Conservation (phyloP, 2,113 vertebrate genomes). For the Rattus rattus region DNA sequence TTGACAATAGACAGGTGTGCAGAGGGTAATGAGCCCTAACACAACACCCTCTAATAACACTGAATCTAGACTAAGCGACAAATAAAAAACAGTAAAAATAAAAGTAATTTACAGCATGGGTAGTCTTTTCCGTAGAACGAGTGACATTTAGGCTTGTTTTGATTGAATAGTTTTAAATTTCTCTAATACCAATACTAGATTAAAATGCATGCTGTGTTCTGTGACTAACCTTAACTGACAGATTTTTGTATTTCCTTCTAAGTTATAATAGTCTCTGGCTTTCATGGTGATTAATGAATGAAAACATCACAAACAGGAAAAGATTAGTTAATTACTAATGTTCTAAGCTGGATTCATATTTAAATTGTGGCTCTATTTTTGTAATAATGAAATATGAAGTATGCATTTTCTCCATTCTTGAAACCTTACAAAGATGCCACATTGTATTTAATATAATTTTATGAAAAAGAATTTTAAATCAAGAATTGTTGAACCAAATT, state of each 20-base stretch:
- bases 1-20: not conserved
- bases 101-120: not conserved
- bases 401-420: not conserved
- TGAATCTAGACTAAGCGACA: not conserved
- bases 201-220: slow-evolving; percentile 42
- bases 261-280: slow-evolving; percentile 34
- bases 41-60: not conserved
- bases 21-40: not conserved
- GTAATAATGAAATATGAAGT: not conserved
- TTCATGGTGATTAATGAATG: slow-evolving; percentile 45
- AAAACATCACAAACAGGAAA: slow-evolving; percentile 50
- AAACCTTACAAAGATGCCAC: not conserved
- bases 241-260: slow-evolving; percentile 28
- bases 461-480: slow-evolving; percentile 25
- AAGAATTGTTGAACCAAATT: not conserved
- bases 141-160: slow-evolving; percentile 39
- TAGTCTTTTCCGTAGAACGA: not conserved
- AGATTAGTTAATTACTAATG: slow-evolving; percentile 34
- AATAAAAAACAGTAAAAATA: not conserved
- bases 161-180: slow-evolving; percentile 11
- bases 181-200: not conserved
- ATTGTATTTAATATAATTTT: not conserved
- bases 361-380: slow-evolving; percentile 53
- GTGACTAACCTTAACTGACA: slow-evolving; percentile 28
- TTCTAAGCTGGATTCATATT: slow-evolving; percentile 55